phyloP scores from a whole-genome alignment of 2,888 invertebrate genomes.

The Nasonia oneida region DNA sequence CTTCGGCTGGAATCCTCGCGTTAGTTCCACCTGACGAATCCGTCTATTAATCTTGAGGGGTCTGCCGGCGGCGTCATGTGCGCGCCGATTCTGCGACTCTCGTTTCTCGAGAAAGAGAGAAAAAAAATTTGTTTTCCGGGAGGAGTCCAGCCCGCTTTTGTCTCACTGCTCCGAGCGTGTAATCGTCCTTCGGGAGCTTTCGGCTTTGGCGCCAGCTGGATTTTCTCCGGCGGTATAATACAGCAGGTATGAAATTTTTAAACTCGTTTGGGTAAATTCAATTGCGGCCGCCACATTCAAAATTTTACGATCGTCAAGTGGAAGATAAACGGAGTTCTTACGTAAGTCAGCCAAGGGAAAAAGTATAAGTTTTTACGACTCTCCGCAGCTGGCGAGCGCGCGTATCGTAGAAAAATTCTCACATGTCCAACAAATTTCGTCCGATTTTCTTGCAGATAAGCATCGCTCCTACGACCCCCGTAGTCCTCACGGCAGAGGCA shows the following conservation, averaged over 20 bases:
- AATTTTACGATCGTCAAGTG: background rate
- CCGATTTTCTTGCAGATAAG: background rate
- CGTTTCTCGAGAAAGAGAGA: background rate
- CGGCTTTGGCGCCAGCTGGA: constrained; percentile 41
- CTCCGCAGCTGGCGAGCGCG: background rate
- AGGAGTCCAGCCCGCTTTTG: background rate
- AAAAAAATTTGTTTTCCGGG: constrained; percentile 11
- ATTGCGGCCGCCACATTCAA: background rate
- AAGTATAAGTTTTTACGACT: background rate
- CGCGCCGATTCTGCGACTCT: background rate
- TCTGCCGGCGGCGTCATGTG: background rate
- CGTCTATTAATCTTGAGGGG: constrained; percentile 39
- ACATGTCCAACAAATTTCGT: constrained; percentile 17
- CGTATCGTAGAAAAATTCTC: background rate
- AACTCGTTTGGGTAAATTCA: background rate
- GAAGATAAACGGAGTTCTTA: background rate
- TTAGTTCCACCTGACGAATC: constrained; percentile 39
- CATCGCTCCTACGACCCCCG: constrained; percentile 24
- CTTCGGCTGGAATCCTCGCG: background rate
- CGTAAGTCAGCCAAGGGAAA: background rate
- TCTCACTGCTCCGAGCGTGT: constrained; percentile 35
- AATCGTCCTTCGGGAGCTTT: constrained; percentile 27
- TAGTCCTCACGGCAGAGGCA: background rate
- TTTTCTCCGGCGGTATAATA: constrained; percentile 34
- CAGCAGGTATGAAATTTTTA: background rate